A percentile compares a stretch with the other conserved stretches of the same genome.
Evolutionary conservation across 2,797 vertebrate species (phyloP).

Genomic region (Arctocebus calabarensis): DNA sequence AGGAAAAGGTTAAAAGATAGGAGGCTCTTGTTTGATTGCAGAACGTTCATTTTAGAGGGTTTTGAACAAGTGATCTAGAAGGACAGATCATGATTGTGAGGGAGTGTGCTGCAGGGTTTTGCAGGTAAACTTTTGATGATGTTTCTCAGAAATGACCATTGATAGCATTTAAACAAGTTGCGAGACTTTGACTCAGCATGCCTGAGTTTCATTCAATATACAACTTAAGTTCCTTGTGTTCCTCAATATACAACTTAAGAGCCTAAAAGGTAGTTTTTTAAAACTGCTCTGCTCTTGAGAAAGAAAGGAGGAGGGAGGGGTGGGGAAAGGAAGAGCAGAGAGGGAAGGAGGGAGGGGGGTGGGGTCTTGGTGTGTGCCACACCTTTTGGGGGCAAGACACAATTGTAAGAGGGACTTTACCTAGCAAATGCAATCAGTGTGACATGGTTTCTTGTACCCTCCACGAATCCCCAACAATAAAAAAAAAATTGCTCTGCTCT

Average conservation of each 20-base stretch:
- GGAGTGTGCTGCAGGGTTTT: not conserved
- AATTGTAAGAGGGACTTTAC: no score
- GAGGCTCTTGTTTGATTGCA: not conserved
- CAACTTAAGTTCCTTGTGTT: not conserved
- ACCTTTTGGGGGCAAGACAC: no score
- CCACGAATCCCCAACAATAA: no score
- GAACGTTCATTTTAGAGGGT: not conserved
- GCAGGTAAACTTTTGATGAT: not conserved
- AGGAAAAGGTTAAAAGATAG: not conserved
- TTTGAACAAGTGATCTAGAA: constrained; percentile 41
- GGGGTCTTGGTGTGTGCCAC: no score
- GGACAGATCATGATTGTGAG: not conserved
- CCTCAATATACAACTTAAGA: constrained; percentile 22
- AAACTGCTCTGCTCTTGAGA: not conserved
- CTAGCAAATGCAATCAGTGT: no score
- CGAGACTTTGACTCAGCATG: not conserved
- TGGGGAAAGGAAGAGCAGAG: no score
- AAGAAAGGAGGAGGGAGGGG: no score
- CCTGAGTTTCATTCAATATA: constrained; percentile 12
- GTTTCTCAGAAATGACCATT: not conserved
- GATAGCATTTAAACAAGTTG: not conserved
- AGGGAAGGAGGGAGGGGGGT: no score
- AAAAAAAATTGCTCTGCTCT: not conserved
- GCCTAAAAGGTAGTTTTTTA: not conserved
- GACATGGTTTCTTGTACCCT: no score